A percentile compares a stretch with the other conserved stretches of the same genome.
These are phyloP conservation scores for Clivina fossor DNA, from an alignment of 2,888 invertebrate genomes.

Conservation along the genomic window DNA sequence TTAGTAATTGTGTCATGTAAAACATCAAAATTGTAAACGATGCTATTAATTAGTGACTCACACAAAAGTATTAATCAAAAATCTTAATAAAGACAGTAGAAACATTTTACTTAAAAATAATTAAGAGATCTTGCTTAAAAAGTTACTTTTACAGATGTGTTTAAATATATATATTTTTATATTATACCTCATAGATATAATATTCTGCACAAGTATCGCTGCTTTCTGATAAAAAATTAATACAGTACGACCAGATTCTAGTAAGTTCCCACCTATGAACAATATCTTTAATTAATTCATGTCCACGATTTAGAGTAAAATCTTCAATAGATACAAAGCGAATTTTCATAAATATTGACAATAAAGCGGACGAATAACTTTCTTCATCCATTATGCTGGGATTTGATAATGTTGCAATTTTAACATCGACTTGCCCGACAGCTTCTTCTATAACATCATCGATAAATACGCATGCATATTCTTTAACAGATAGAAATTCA, in stretches of 20 bases:
- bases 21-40: too few relatives aligned
- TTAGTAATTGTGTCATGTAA: too few relatives aligned
- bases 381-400: not conserved
- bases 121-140: slow-evolving; percentile 35
- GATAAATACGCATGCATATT: slow-evolving; percentile 1
- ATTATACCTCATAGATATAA: slow-evolving; percentile 44
- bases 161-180: slow-evolving; percentile 1
- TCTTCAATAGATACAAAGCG: slow-evolving; percentile 41
- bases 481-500: slow-evolving; percentile 11
- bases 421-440: not conserved
- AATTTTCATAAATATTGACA: too few relatives aligned
- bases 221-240: slow-evolving; percentile 40
- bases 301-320: slow-evolving; percentile 41
- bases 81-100: too few relatives aligned
- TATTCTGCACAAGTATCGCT: slow-evolving; percentile 44
- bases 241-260: slow-evolving; percentile 44
- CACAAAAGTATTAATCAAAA: too few relatives aligned
- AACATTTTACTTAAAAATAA: too few relatives aligned
- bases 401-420: too few relatives aligned
- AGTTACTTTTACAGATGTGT: not conserved
- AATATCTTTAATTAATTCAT: slow-evolving; percentile 39
- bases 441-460: slow-evolving; percentile 3
- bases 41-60: too few relatives aligned
- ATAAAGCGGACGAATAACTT: not conserved
- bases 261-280: slow-evolving; percentile 42